Percentiles rank a stretch among this genome's conserved stretches.
phyloP scores from a whole-genome alignment of 2,888 invertebrate genomes.

The Drosophila ezoana region DNA sequence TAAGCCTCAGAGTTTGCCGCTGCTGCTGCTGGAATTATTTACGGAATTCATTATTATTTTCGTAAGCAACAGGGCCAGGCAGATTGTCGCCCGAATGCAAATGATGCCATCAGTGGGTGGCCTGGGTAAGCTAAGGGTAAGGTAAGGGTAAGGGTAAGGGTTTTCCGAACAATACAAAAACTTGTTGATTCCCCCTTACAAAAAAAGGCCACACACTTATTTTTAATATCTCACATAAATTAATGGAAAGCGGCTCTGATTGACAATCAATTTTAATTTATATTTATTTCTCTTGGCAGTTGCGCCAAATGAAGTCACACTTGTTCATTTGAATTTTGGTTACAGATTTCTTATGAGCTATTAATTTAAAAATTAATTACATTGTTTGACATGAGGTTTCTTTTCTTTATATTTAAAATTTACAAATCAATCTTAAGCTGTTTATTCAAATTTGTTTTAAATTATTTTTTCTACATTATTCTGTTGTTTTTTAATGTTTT shows the following conservation, averaged over 20 bases:
- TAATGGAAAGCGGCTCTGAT: conserved; percentile 33
- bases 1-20: conserved; percentile 36
- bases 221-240: conserved; percentile 36
- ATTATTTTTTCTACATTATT: no score
- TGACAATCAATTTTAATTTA: conserved; percentile 28
- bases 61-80: conserved; percentile 14
- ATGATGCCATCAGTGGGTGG: conserved; percentile 34
- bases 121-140: not conserved
- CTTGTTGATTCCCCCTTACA: conserved; percentile 53
- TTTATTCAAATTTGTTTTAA: no score
- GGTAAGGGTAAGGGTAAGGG: conserved; percentile 8
- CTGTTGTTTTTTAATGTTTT: no score
- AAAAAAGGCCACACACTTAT: conserved; percentile 21
- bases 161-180: conserved; percentile 36
- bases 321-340: not conserved
- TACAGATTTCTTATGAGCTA: not conserved
- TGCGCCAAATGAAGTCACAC: conserved; percentile 22
- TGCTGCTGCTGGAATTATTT: conserved; percentile 47
- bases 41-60: conserved; percentile 32
- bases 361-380: no score
- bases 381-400: no score
- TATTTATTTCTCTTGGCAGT: conserved; percentile 2
- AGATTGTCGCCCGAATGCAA: conserved; percentile 27
- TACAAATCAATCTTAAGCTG: no score
- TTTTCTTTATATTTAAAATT: no score